phyloP scores from a whole-genome alignment of 2,888 invertebrate species.

The Galerucella pusilla region DNA sequence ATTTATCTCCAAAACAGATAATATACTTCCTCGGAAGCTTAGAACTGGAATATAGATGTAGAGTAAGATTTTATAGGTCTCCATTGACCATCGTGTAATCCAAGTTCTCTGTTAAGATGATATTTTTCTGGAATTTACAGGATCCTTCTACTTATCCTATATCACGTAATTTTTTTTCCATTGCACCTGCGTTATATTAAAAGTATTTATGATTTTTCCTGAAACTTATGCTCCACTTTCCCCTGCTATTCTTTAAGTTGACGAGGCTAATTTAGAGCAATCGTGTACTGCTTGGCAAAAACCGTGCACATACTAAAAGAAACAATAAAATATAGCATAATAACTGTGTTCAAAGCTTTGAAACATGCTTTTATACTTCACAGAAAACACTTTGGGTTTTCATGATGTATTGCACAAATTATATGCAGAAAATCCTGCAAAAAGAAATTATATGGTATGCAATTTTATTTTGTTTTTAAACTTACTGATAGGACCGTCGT shows the following conservation, averaged over 20 bases:
- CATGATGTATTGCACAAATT: slow-evolving; percentile 45
- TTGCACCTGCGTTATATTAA: background rate
- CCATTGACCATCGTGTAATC: too few relatives aligned
- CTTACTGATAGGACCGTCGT: background rate
- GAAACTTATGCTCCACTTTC: slow-evolving; percentile 15
- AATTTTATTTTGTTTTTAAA: slow-evolving; percentile 13
- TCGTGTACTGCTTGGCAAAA: slow-evolving; percentile 41
- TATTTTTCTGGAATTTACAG: too few relatives aligned
- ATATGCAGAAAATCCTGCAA: slow-evolving; percentile 38
- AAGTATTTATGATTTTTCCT: background rate
- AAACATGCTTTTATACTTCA: slow-evolving; percentile 50
- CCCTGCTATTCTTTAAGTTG: slow-evolving; percentile 22
- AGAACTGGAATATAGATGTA: too few relatives aligned
- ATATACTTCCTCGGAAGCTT: too few relatives aligned
- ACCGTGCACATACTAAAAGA: slow-evolving; percentile 43
- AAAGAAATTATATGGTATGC: slow-evolving; percentile 46
- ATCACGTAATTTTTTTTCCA: background rate
- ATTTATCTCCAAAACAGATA: too few relatives aligned
- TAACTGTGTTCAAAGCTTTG: slow-evolving; percentile 51
- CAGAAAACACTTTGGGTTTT: slow-evolving; percentile 42
- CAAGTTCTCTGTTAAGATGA: too few relatives aligned
- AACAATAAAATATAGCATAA: slow-evolving; percentile 52
- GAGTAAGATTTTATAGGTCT: too few relatives aligned
- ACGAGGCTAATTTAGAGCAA: slow-evolving; percentile 42
- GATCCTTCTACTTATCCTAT: too few relatives aligned